Evolutionary conservation across 2,888 invertebrate genomes (phyloP), one percentile per base, ranked within the genome.

Genomic region (Augiades crinisus): DNA sequence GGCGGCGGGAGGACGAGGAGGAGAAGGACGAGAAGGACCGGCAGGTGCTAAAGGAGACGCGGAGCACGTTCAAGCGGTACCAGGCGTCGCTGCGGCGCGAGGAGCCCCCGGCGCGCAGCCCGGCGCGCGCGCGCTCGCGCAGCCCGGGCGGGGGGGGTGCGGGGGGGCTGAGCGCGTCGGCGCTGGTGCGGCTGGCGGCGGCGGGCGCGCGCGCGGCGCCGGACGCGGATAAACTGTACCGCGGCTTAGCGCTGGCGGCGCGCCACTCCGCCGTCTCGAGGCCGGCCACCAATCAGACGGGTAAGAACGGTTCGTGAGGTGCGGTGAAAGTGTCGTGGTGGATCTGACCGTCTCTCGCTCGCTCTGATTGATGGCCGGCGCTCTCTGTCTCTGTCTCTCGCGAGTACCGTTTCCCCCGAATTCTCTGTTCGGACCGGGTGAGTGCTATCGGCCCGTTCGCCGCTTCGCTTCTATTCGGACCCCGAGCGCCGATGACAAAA

Each of bases 251-350:
- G 79, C 56, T 57, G 61, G 85, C 67, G 70, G 75, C 80, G 78
- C 80, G 81, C 78, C 77, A 78, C 81, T 76, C 85, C 53, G 64
- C 75, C 53, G 63, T 67, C 73, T 78, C 67, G 62, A 58, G 78
- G 81, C 79, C 84, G 77, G 78, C 86, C 88, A 83, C 79, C 89
- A 82, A 85, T 87, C 90, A 87, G 87, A 90, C 91, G 90, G 91
- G 91, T 91, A 91, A 91, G 91, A 62, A 58, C 67, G 66, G 68
- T 68, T 72, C 72, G 72, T 66, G 78, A 68, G 72, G 70, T 70
- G 80, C 77, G 84, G 84, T 75, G 81, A 85, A 84, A 84, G 86
- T 86, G 82, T 80, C 80, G 72, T 71, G 76, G 76, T 75, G 78
- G 78, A 75, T 70, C 67, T 68, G 70, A 65, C 69, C 70, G 67